These are phyloP conservation scores for Drosophila prosaltans DNA, from an alignment of 1,140 invertebrate genomes.

Conservation along the genomic window DNA sequence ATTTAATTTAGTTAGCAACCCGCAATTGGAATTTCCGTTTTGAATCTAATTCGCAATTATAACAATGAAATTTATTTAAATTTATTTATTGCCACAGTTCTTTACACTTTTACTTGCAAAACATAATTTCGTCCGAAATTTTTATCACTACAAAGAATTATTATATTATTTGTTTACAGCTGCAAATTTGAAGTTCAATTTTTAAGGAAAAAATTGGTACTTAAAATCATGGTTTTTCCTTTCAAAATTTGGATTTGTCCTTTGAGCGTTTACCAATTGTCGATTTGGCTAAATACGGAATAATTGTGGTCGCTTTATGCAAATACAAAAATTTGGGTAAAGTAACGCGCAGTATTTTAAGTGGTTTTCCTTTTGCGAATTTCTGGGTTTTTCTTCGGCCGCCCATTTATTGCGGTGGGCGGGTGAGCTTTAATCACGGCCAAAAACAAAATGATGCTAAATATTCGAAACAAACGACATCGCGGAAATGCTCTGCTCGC, in stretches of 20 bases:
- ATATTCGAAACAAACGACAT: slow-evolving; percentile 8
- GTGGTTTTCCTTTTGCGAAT: not conserved
- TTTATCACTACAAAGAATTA: not conserved
- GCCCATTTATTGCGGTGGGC: not conserved
- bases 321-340: not conserved
- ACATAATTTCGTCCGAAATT: too few relatives aligned
- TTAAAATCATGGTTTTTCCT: too few relatives aligned
- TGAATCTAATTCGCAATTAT: slow-evolving; percentile 5
- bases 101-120: not conserved
- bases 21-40: slow-evolving; percentile 3
- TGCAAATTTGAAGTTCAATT: not conserved
- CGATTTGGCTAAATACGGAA: not conserved
- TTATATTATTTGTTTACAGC: not conserved
- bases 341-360: slow-evolving; percentile 8
- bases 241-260: not conserved
- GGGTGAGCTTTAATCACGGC: slow-evolving; percentile 1
- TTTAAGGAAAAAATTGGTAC: not conserved
- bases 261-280: not conserved
- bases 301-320: too few relatives aligned
- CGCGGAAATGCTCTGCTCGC: not conserved
- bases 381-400: not conserved
- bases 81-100: not conserved
- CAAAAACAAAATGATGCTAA: slow-evolving; percentile 6
- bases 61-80: not conserved
- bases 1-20: slow-evolving; percentile 8